Conservation (phyloP, 2,797 vertebrate species). For the Pseudocheirus occidentalis region DNA sequence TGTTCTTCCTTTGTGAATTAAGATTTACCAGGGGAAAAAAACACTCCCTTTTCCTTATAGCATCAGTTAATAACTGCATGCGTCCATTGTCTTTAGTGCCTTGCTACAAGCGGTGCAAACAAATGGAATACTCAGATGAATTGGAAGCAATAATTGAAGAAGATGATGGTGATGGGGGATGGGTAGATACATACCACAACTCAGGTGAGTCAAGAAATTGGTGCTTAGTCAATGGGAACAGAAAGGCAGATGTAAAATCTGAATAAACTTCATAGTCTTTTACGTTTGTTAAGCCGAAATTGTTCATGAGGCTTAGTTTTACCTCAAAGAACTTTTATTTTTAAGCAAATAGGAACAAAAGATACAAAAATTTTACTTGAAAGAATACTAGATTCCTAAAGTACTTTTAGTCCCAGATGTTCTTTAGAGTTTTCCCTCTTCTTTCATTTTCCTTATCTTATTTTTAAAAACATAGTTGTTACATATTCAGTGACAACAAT, state of each 20-base stretch:
- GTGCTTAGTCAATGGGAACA: neutral
- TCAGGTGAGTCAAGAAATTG: slow-evolving; percentile 85
- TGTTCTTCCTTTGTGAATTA: slow-evolving; percentile 33
- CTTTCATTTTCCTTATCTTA: slow-evolving; percentile 44
- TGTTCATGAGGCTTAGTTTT: slow-evolving; percentile 30
- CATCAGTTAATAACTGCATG: slow-evolving; percentile 38
- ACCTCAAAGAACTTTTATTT: slow-evolving; percentile 9
- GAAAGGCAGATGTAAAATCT: slow-evolving; percentile 15
- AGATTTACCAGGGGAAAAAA: neutral
- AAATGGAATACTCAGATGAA: slow-evolving; percentile 99
- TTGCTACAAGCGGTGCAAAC: slow-evolving; percentile 98
- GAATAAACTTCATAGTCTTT: slow-evolving; percentile 31
- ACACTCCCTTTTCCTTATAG: neutral
- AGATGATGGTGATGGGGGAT: slow-evolving; percentile 98
- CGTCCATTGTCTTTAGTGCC: slow-evolving; percentile 87
- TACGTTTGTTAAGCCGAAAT: neutral
- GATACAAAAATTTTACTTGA: neutral
- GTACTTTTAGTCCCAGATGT: slow-evolving; percentile 10
- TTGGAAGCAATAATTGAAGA: slow-evolving; percentile 99
- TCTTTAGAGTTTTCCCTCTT: slow-evolving; percentile 28
- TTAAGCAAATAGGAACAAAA: slow-evolving; percentile 43
- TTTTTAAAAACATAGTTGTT: slow-evolving; percentile 16
- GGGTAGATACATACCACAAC: slow-evolving; percentile 99
- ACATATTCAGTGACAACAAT: neutral
- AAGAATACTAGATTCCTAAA: neutral